Conservation (phyloP, 2,888 invertebrate species). For the Lordiphosa andalusiaca region DNA sequence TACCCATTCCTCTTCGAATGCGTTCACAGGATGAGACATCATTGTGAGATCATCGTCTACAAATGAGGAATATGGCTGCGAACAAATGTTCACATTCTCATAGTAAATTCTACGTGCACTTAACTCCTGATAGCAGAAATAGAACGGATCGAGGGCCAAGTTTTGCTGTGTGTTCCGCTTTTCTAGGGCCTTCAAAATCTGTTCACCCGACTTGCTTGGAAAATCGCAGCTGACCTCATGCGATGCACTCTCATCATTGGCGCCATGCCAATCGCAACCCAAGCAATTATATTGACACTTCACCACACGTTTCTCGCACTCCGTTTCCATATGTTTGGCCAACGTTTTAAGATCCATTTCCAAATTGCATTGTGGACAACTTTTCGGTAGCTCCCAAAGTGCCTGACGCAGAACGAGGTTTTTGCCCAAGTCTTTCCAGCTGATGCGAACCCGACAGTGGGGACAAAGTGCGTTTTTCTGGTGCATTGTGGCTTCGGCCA, state of each 20-base stretch:
- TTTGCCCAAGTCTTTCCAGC: slow-evolving; percentile 10
- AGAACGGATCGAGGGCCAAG: too few species aligned
- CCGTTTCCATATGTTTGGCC: background rate
- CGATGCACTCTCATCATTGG: background rate
- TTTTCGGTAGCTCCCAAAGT: background rate
- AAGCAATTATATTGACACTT: background rate
- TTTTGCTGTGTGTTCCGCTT: too few species aligned
- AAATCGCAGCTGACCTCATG: background rate
- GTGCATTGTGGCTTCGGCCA: slow-evolving; percentile 31
- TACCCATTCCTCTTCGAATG: slow-evolving; percentile 5
- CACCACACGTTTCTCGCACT: background rate
- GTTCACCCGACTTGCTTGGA: background rate
- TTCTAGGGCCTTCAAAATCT: background rate
- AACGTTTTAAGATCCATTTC: background rate
- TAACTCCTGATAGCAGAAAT: background rate
- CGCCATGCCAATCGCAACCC: background rate
- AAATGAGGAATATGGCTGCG: background rate
- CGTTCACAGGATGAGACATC: background rate
- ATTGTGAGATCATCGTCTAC: background rate
- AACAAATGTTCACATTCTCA: background rate
- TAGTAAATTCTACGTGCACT: background rate
- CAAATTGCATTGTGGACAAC: background rate
- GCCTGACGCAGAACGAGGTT: background rate
- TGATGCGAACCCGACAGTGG: slow-evolving; percentile 33
- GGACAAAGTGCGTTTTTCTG: slow-evolving; percentile 24